A percentile compares a stretch with the other conserved stretches of the same genome.
These are phyloP conservation scores for Archips crataeganus DNA, from an alignment of 2,888 invertebrate genomes.

Conservation along the genomic window DNA sequence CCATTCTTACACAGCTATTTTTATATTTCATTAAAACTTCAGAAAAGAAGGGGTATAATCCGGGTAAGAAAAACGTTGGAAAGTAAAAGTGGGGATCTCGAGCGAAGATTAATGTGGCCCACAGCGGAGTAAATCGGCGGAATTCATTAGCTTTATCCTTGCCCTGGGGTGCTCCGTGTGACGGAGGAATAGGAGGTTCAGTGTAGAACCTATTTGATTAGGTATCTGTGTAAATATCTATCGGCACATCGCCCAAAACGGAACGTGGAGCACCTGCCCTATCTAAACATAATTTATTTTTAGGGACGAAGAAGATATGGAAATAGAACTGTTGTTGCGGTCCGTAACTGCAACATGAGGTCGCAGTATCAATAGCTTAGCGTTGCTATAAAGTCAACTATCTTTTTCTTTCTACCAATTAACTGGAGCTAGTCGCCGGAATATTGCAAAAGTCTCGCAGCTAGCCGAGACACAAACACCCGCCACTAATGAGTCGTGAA, in stretches of 20 bases:
- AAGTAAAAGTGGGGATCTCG: slow-evolving; percentile 50
- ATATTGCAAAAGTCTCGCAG: slow-evolving; percentile 13
- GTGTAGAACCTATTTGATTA: slow-evolving; percentile 22
- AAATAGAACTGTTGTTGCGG: slow-evolving; percentile 8
- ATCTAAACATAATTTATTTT: slow-evolving; percentile 32
- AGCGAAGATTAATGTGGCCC: slow-evolving; percentile 55
- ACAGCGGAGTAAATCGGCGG: slow-evolving; percentile 52
- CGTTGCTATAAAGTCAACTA: background rate
- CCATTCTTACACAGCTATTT: slow-evolving; percentile 37
- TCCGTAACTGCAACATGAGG: slow-evolving; percentile 2
- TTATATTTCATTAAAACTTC: slow-evolving; percentile 45
- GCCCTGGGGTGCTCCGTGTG: slow-evolving; percentile 36
- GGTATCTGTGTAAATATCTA: slow-evolving; percentile 23
- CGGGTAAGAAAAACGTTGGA: slow-evolving; percentile 43
- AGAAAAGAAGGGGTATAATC: slow-evolving; percentile 45
- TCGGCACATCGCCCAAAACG: slow-evolving; percentile 11
- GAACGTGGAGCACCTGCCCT: slow-evolving; percentile 14
- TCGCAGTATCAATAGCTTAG: background rate
- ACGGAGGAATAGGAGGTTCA: background rate
- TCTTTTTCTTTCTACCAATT: background rate
- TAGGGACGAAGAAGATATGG: background rate
- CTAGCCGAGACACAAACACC: background rate
- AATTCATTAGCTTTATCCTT: slow-evolving; percentile 56
- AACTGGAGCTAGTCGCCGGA: background rate
- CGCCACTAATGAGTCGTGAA: slow-evolving; percentile 36